Evolutionary conservation across 2,888 invertebrate species (phyloP), one percentile per base, ranked within the genome.

Genomic region (Ophioninae sp.): DNA sequence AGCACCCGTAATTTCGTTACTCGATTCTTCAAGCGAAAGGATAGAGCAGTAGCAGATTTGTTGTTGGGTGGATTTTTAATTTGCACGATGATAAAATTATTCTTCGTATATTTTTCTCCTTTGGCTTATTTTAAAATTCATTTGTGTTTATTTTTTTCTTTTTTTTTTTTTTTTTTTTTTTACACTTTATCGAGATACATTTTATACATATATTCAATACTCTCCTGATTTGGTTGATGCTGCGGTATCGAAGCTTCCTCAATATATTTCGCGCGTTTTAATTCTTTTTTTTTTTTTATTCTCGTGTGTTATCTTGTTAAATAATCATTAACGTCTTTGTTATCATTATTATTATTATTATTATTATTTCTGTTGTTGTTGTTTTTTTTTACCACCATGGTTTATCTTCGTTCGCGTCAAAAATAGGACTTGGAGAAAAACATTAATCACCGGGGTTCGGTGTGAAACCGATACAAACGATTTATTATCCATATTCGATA

Each of bases 1-100:
- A 83, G 83, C 83, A 81, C 83, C 81, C 78, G 83, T 81, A 84
- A 71, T 81, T 81, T 78, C 81, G 81, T 81, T 80, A 78, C 77
- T 80, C 77, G 59, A 76, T 83, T 78, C 63, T 71, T 44, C 37
- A 80, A 84, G 81, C 82, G 77, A 84, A 77, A 77, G 81, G 59
- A 68, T 76, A 71, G 81, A 83, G 76, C 77, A 61, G 81, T 75
- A 78, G 79, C 80, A 76, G 80, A 79, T 81, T 84, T 30, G 30
- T 30, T 30, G 30, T 30, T 84, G 81, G 84, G 81, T 81, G 81
- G 84, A 72, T 81, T 81, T 81, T 59, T 64, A 64, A 67, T 81
- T 84, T 82, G 74, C 83, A 75, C 83, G 37, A 81, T 75, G 23
- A 74, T 72, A 72, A 6, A 59, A 65, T 64, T 41, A 72, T 41